Percentiles rank a stretch among this genome's conserved stretches.
Evolutionary conservation across 2,113 vertebrate genomes (phyloP).

Genomic region (Psilopogon haemacephalus): DNA sequence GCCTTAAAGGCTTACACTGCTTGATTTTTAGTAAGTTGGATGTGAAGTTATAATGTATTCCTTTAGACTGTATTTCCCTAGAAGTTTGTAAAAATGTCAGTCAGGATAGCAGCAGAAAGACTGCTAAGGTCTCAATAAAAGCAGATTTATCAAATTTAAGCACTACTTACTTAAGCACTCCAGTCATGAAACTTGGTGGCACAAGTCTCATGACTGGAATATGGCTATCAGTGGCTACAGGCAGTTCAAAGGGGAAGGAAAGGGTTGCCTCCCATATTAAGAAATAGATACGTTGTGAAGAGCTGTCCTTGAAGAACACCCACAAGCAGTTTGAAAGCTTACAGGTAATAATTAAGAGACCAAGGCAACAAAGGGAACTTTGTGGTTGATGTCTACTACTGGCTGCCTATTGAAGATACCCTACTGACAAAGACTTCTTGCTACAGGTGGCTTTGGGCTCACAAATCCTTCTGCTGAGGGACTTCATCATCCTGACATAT

Average conservation of each 20-base stretch:
- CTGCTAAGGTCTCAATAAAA: not conserved
- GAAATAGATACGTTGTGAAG: not conserved
- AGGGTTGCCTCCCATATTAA: not conserved
- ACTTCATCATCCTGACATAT: not conserved
- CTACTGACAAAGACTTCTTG: not conserved
- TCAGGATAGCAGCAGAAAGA: not conserved
- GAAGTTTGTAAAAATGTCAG: not conserved
- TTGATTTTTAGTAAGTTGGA: not conserved
- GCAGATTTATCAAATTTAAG: not conserved
- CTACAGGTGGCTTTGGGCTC: accelerated
- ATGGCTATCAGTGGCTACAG: not conserved
- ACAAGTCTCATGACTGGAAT: not conserved
- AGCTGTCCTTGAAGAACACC: not conserved
- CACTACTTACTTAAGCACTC: no score
- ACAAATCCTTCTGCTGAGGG: not conserved
- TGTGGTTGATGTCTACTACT: not conserved
- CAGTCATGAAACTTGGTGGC: not conserved
- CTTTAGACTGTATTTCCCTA: not conserved
- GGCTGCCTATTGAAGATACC: not conserved
- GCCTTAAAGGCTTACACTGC: not conserved
- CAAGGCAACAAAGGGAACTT: not conserved
- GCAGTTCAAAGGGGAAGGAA: not conserved
- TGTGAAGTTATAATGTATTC: not conserved
- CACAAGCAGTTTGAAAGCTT: not conserved
- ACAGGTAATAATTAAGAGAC: not conserved